Evolutionary conservation across 2,888 invertebrate genomes (phyloP), one percentile per base, ranked within the genome.

Genomic region (Campoplex nolae): DNA sequence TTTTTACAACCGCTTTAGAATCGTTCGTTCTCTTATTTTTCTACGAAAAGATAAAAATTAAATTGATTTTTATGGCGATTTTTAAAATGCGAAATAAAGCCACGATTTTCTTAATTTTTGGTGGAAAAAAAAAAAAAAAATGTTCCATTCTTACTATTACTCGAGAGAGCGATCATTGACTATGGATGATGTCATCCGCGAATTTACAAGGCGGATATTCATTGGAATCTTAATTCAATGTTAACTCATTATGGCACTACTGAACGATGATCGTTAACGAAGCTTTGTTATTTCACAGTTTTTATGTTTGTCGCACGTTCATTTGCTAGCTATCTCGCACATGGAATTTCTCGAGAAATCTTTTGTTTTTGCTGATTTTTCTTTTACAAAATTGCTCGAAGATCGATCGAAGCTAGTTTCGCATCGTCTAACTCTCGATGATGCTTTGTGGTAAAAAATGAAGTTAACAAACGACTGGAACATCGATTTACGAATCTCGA

Each of bases 191-290:
- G 32, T 81, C 70, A 76, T 76, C 85, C 35, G 51, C 65, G 54
- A 65, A 58, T 67, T 51, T 58, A 51, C 77, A 76, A 85, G 51
- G 82, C 75, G 75, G 75, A 83, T 76, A 42, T 83, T 35, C 45
- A n/a, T 42, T 79, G 70, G 83, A 70, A 79, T 86, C 32, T 86
- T 56, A 67, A 86, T 71, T 56, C 54, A 62, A 74, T 65, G 48
- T 74, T 67, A 68, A 58, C 48, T 79, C 75, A 71, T 86, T 78
- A 86, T 79, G 83, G 85, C 85, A 83, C 78, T 58, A 71, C 75
- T 70, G 54, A 83, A 79, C 62, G 70, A 28, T 83, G n/a, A 9
- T 80, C 18, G 71, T 58, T 45, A 77, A 18, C 45, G 28, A 48
- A 70, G 18, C 23, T 32, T 35, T 32, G 42, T 70, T 23, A 42